These are phyloP conservation scores for Lanistes nyassanus DNA, from an alignment of 1,140 invertebrate genomes.

Conservation along the genomic window DNA sequence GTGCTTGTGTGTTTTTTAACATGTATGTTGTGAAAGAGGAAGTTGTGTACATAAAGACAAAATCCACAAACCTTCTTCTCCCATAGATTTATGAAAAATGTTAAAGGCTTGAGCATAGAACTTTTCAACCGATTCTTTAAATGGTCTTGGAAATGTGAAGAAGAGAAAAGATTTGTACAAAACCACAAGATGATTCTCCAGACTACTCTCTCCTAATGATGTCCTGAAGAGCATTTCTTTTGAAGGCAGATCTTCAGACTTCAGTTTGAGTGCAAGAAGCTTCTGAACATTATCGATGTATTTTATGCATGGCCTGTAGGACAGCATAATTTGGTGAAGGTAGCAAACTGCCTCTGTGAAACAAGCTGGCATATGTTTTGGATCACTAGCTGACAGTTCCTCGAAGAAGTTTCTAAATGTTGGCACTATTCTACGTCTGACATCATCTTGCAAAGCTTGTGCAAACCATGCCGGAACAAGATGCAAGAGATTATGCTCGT, in stretches of 20 bases:
- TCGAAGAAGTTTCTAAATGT: conserved; percentile 49
- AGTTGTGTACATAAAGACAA: not conserved
- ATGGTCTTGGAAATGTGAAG: conserved; percentile 38
- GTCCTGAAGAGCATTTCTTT: too few relatives aligned
- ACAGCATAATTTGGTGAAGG: conserved; percentile 39
- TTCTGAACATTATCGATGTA: conserved; percentile 33
- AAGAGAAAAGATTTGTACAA: conserved; percentile 54
- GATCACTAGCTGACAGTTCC: not conserved
- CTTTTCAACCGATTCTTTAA: conserved; percentile 44
- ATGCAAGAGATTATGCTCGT: conserved; percentile 39
- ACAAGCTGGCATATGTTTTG: conserved; percentile 1
- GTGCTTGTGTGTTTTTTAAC: too few relatives aligned
- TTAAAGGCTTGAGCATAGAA: conserved; percentile 57
- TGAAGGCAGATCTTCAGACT: not conserved
- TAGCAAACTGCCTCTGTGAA: conserved; percentile 45
- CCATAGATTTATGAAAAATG: conserved; percentile 44
- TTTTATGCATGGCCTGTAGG: conserved; percentile 42
- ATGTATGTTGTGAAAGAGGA: too few relatives aligned
- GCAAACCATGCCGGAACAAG: conserved; percentile 59
- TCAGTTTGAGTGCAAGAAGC: not conserved
- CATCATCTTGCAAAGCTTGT: conserved; percentile 51
- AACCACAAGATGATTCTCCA: conserved; percentile 28
- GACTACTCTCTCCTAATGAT: not conserved
- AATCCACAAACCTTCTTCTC: conserved; percentile 24
- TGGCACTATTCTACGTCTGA: conserved; percentile 45